Evolutionary conservation across 2,113 vertebrate genomes (phyloP).

Genomic region (Aldabrachelys gigantea): DNA sequence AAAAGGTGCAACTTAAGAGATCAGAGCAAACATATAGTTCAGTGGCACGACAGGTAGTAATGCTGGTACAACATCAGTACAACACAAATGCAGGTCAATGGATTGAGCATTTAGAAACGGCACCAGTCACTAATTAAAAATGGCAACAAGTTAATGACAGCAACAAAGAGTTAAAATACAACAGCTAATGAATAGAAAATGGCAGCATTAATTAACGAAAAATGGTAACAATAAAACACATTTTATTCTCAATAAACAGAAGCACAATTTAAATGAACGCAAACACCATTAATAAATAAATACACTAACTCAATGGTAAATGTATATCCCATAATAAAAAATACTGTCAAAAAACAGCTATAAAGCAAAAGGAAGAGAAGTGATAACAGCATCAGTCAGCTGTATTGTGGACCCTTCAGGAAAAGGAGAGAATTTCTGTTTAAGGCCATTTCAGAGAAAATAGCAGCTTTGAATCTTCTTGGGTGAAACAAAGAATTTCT

Average conservation of each 20-base stretch:
- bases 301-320: not conserved
- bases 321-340: not conserved
- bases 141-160: not conserved
- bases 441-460: not conserved
- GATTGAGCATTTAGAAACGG: not conserved
- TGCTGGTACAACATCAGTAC: not conserved
- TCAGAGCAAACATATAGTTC: slow-evolving; percentile 26
- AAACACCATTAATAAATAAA: not conserved
- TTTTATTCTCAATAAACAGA: not conserved
- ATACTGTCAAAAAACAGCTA: not conserved
- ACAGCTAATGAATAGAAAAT: not conserved
- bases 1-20: slow-evolving; percentile 31
- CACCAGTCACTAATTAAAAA: slow-evolving; percentile 15
- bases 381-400: not conserved
- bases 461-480: not conserved
- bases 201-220: slow-evolving; percentile 10
- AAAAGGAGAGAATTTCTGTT: not conserved
- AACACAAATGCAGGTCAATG: not conserved
- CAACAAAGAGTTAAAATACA: not conserved
- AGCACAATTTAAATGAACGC: not conserved
- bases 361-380: not conserved
- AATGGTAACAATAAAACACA: not conserved
- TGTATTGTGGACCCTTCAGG: not conserved
- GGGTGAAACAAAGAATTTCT: not conserved
- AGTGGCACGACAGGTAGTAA: slow-evolving; percentile 10